Conservation (phyloP, 2,113 vertebrate genomes). For the Oenanthe oenanthe region DNA sequence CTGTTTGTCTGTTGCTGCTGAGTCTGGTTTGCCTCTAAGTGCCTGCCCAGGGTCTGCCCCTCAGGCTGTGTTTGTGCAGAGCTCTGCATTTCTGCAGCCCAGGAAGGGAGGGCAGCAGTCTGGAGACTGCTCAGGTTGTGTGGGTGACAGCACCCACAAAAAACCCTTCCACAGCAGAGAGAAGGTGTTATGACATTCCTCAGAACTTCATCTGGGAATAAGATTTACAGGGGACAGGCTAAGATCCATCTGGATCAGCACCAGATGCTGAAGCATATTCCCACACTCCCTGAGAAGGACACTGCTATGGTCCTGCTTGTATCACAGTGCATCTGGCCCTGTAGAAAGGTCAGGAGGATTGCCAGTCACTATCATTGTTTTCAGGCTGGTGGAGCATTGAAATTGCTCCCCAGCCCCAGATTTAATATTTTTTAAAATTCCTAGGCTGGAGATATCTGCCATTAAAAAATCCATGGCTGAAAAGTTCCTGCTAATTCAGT, state of each 20-base stretch:
- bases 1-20: background rate
- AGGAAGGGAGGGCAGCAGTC: background rate
- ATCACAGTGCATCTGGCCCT: rapidly evolving
- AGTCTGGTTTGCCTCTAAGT: background rate
- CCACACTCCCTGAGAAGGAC: background rate
- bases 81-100: background rate
- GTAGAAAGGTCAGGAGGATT: background rate
- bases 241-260: background rate
- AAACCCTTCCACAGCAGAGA: background rate
- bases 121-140: background rate
- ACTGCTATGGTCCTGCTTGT: background rate
- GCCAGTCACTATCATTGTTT: background rate
- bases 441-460: background rate
- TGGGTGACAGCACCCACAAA: background rate
- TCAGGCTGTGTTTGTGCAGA: background rate
- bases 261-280: background rate
- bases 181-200: background rate
- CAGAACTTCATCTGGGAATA: background rate
- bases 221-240: background rate
- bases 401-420: background rate
- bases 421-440: background rate
- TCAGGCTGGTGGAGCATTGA: background rate
- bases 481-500: background rate
- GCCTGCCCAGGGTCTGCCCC: background rate
- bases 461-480: background rate